These are phyloP conservation scores for Buteo buteo DNA, from an alignment of 2,113 vertebrate genomes.

Conservation along the genomic window DNA sequence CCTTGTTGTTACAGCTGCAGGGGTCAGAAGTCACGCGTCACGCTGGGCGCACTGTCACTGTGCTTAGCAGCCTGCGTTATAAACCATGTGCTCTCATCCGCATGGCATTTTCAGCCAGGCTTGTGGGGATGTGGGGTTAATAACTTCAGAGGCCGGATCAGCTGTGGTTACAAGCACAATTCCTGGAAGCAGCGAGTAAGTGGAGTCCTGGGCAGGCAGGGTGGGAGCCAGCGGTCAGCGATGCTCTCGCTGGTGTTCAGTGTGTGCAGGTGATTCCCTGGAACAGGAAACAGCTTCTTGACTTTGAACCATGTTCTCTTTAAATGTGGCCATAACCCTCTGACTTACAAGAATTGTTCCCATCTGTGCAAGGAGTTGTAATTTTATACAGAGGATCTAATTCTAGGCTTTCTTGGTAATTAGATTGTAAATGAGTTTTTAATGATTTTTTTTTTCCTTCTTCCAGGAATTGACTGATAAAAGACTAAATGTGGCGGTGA, in stretches of 20 bases:
- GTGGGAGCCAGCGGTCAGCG: background rate
- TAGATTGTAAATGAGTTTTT: slow-evolving; percentile 37
- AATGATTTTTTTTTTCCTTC: background rate
- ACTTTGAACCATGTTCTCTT: background rate
- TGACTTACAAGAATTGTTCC: background rate
- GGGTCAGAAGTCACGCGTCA: background rate
- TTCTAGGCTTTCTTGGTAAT: slow-evolving; percentile 41
- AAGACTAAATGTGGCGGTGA: slow-evolving; percentile 78
- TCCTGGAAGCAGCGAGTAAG: background rate
- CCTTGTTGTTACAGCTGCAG: background rate
- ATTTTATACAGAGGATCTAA: background rate
- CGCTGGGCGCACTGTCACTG: fast-evolving
- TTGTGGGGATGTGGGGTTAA: background rate
- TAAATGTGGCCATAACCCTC: background rate
- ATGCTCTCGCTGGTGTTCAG: fast-evolving
- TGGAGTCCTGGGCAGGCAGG: background rate
- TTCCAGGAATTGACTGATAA: slow-evolving; percentile 86
- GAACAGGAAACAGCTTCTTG: background rate
- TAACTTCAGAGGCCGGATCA: background rate
- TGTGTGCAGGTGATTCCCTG: background rate
- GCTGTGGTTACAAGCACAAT: background rate
- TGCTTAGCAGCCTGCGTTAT: background rate
- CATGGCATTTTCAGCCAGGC: background rate
- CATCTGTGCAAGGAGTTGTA: background rate
- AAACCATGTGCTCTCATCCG: fast-evolving